These are phyloP conservation scores for Probosciger aterrimus DNA, from an alignment of 2,113 vertebrate species.

Conservation along the genomic window DNA sequence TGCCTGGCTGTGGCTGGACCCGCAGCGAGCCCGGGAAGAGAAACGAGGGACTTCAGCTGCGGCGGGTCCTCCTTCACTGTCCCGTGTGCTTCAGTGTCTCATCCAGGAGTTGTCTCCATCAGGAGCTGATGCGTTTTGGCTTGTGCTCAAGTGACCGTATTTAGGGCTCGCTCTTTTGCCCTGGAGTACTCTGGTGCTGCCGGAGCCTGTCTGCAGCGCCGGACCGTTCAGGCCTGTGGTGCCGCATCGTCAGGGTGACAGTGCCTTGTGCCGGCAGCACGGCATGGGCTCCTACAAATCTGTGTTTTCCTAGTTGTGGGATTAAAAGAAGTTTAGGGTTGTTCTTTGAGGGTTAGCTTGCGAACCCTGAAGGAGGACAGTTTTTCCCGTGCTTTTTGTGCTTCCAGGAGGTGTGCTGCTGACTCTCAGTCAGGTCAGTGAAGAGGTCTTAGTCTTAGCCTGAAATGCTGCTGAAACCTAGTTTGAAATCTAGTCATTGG, in stretches of 20 bases:
- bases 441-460: background rate
- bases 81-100: accelerated
- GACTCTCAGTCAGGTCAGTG: background rate
- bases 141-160: accelerated
- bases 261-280: accelerated
- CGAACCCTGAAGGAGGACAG: background rate
- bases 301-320: background rate
- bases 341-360: background rate
- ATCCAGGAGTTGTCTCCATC: accelerated
- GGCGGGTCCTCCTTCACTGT: accelerated
- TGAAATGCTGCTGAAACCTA: slow-evolving; percentile 3
- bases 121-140: accelerated
- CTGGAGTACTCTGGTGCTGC: too few species aligned
- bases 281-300: accelerated
- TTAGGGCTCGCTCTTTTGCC: accelerated
- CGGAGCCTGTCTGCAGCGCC: accelerated
- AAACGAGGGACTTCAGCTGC: accelerated
- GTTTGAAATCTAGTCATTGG: background rate
- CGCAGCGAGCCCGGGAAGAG: accelerated
- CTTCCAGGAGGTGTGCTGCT: background rate
- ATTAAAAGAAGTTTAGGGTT: background rate
- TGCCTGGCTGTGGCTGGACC: accelerated
- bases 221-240: background rate
- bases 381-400: background rate
- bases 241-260: accelerated